Evolutionary conservation across 2,113 vertebrate genomes (phyloP), one percentile per base, ranked within the genome.

Genomic region (Entelurus aequoreus): DNA sequence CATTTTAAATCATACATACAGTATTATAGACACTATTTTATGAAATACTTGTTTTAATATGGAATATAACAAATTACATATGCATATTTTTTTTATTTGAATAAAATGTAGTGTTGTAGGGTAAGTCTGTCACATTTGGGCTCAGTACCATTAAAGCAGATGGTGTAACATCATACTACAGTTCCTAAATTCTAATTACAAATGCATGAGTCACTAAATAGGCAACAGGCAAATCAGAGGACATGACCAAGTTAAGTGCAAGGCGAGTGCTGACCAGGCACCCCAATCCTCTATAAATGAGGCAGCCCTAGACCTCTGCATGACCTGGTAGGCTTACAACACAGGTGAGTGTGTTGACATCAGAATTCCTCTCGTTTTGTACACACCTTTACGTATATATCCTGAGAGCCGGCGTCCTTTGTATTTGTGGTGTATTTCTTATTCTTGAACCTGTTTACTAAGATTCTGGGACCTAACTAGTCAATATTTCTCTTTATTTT

Each of bases 171-270:
- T 6, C 4, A 36, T 28, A 6, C 11, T 61, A 12, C 44, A 8
- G 60, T 65, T 60, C 40, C 12, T 2, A 48, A 63, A 13, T 16
- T 48, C 13, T 19, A 48, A 46, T 54, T 10, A 15, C 48, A 52
- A 81, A 77, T 82, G 79, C 75, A 77, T 73, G 15, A 69, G 81
- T 71, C 72, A 83, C 74, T 56, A 68, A 65, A 73, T 75, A 68
- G 80, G 74, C 5, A 19, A 15, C 81, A 82, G 71, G 72, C 75
- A 66, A 61, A 77, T 67, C 73, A 84, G 79, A 80, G 78, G 80
- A 72, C 69, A 80, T 77, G 75, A 79, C 84, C 84, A 86, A 77
- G 82, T n/a, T 78, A 57, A 84, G 81, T 57, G 67, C 62, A 77
- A 58, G 72, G 74, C 81, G 76, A 75, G 71, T 82, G 78, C 84